A percentile compares a stretch with the other conserved stretches of the same genome.
phyloP scores from a whole-genome alignment of 2,797 vertebrate species.

The Xenops minutus region DNA sequence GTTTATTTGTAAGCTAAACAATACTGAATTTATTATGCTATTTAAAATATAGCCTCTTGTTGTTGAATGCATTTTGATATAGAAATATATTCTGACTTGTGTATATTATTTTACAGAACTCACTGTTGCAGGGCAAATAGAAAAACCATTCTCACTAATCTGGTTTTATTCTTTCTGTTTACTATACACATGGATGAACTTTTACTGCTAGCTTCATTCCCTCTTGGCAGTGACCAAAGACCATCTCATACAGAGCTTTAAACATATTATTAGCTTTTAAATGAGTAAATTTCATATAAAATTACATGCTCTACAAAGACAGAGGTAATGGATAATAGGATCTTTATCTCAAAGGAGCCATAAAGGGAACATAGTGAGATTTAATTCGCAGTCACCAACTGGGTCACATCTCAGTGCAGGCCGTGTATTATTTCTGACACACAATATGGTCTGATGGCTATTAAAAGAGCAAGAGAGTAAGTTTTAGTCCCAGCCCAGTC shows the following conservation, averaged over 20 bases:
- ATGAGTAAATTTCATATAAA: not conserved
- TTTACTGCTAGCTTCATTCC: not conserved
- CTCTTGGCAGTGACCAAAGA: not conserved
- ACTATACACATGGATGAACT: not conserved
- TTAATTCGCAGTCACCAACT: not conserved
- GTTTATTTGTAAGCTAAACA: not conserved
- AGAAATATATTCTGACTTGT: not conserved
- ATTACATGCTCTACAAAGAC: not conserved
- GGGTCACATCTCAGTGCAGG: slow-evolving; percentile 10
- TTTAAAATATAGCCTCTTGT: not conserved
- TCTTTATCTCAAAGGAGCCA: slow-evolving; percentile 11
- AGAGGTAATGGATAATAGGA: not conserved
- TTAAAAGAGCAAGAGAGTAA: not conserved
- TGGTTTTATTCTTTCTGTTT: not conserved
- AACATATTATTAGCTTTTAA: not conserved
- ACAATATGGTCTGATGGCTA: not conserved
- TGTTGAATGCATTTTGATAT: not conserved
- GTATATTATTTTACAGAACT: not conserved
- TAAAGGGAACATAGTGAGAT: not conserved
- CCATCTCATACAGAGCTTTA: not conserved
- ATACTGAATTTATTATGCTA: not conserved
- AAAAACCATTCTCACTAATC: not conserved
- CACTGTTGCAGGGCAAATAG: not conserved
- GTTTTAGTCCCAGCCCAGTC: not conserved
- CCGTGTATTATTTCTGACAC: slow-evolving; percentile 18